Evolutionary conservation across 2,888 invertebrate species (phyloP).

Genomic region (Hirtodrosophila duncani): DNA sequence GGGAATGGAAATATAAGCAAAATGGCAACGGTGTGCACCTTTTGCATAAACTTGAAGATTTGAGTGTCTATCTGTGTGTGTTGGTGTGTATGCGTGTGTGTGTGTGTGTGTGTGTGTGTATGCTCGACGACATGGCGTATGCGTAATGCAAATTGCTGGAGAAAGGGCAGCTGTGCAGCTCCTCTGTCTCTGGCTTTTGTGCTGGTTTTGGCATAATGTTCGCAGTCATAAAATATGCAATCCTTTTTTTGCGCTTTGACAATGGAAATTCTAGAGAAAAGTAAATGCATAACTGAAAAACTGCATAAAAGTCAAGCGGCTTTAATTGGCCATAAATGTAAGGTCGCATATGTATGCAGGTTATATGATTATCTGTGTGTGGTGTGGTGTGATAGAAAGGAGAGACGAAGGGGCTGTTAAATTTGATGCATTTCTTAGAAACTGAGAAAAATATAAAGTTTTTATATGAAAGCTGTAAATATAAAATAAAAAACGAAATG

Average conservation of each 20-base stretch:
- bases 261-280: conserved; percentile 15
- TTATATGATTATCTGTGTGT: neutral
- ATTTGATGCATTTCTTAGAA: no score
- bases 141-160: conserved; percentile 43
- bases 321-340: conserved; percentile 19
- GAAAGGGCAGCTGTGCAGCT: conserved; percentile 31
- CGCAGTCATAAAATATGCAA: conserved; percentile 51
- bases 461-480: no score
- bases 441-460: no score
- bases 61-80: conserved; percentile 18
- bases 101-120: conserved; percentile 12
- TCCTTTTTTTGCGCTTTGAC: conserved; percentile 31
- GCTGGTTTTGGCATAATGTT: conserved; percentile 41
- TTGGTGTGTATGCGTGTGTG: neutral
- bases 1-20: conserved; percentile 46
- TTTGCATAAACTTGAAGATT: conserved; percentile 64
- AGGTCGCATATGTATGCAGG: neutral
- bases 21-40: conserved; percentile 39
- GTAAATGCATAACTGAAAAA: neutral
- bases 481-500: no score
- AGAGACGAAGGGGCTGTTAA: no score
- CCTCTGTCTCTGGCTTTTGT: conserved; percentile 19
- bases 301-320: conserved; percentile 8
- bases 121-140: conserved; percentile 40
- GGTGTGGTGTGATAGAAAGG: no score